Percentiles rank a stretch among this genome's conserved stretches.
Conservation (phyloP, 2,113 vertebrate species). For the Caloenas nicobarica region DNA sequence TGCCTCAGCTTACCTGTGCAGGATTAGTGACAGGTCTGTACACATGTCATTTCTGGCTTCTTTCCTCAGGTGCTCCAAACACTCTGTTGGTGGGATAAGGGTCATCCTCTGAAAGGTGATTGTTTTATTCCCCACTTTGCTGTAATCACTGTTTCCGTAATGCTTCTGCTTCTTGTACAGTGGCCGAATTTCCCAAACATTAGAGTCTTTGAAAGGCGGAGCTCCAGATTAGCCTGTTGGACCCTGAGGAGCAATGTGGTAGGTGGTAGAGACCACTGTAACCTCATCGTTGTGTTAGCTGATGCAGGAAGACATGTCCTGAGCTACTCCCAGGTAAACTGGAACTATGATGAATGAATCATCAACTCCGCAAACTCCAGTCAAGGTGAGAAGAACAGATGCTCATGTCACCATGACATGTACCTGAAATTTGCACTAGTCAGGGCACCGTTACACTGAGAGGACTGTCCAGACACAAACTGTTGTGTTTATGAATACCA, state of each 20-base stretch:
- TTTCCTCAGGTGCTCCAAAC: not conserved
- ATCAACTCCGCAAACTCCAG: not conserved
- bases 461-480: not conserved
- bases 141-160: not conserved
- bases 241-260: not conserved
- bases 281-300: not conserved
- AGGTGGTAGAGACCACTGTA: not conserved
- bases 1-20: not conserved
- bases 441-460: not conserved
- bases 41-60: not conserved
- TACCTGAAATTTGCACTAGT: not conserved
- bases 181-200: not conserved
- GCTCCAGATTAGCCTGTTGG: not conserved
- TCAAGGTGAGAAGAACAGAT: not conserved
- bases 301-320: not conserved
- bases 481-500: not conserved
- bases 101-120: not conserved
- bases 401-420: not conserved
- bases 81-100: not conserved
- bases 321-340: not conserved
- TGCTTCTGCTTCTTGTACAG: not conserved
- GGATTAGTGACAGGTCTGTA: not conserved
- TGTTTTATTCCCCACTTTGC: not conserved
- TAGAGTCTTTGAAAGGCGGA: not conserved
- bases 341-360: not conserved